Conservation (phyloP, 1,140 invertebrate genomes). For the Tribolium castaneum region DNA sequence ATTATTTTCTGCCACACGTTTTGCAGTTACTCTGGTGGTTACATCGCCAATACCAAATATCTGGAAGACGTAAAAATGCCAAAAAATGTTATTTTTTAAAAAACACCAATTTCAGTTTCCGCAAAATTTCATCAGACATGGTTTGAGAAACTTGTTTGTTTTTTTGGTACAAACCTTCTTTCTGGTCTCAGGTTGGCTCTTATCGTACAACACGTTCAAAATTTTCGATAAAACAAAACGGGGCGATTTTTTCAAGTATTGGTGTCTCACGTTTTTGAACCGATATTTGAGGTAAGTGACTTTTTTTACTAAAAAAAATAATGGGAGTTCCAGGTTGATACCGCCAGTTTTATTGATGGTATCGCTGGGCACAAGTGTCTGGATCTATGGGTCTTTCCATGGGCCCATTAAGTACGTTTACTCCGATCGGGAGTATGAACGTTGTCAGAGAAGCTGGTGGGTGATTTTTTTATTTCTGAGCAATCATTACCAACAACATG, state of each 20-base stretch:
- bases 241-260: slow-evolving; percentile 38
- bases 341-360: slow-evolving; percentile 44
- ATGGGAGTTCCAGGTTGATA: slow-evolving; percentile 46
- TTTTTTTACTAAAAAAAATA: background rate
- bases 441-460: slow-evolving; percentile 53
- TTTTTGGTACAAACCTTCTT: slow-evolving; percentile 51
- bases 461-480: slow-evolving; percentile 50
- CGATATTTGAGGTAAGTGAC: slow-evolving; percentile 50
- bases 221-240: slow-evolving; percentile 42
- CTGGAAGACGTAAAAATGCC: slow-evolving; percentile 40
- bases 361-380: slow-evolving; percentile 33
- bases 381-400: slow-evolving; percentile 39
- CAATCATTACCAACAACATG: slow-evolving; percentile 45
- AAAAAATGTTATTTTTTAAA: background rate
- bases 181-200: slow-evolving; percentile 47
- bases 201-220: slow-evolving; percentile 50
- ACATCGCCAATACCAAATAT: slow-evolving; percentile 27
- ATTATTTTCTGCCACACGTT: slow-evolving; percentile 39
- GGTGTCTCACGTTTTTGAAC: slow-evolving; percentile 47
- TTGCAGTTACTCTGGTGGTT: slow-evolving; percentile 17
- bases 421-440: slow-evolving; percentile 38
- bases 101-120: background rate
- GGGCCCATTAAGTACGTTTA: slow-evolving; percentile 44
- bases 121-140: background rate
- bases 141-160: slow-evolving; percentile 18